Conservation (phyloP, 2,797 vertebrate species). For the Pipistrellus pipistrellus region DNA sequence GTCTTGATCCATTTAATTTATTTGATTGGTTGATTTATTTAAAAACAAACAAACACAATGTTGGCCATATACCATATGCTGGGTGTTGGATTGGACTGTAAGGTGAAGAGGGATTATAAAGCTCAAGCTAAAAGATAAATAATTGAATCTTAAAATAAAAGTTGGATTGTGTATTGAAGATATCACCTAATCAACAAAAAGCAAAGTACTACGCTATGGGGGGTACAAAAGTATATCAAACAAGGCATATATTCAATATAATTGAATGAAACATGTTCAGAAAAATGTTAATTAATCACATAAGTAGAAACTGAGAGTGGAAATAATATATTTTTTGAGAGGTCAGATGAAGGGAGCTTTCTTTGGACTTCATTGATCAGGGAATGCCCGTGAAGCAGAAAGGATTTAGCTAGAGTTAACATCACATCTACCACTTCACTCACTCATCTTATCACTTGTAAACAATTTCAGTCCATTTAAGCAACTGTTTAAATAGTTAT, state of each 20-base stretch:
- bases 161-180: neutral
- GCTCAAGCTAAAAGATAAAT: neutral
- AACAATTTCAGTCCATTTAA: neutral
- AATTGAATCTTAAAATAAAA: slow-evolving; percentile 56
- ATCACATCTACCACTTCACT: neutral
- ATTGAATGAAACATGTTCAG: neutral
- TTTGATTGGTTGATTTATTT: neutral
- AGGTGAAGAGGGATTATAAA: neutral
- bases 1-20: neutral
- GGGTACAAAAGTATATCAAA: neutral
- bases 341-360: neutral
- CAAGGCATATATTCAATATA: neutral
- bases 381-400: neutral
- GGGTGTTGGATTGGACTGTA: neutral
- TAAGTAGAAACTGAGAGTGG: neutral
- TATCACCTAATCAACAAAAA: neutral
- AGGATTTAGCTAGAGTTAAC: neutral
- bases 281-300: neutral
- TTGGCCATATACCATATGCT: neutral
- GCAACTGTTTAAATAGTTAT: neutral
- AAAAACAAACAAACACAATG: neutral
- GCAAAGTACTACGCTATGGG: neutral
- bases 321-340: neutral
- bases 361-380: neutral
- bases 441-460: neutral